phyloP scores from a whole-genome alignment of 2,113 vertebrate species.

The Pycnonotus jocosus region DNA sequence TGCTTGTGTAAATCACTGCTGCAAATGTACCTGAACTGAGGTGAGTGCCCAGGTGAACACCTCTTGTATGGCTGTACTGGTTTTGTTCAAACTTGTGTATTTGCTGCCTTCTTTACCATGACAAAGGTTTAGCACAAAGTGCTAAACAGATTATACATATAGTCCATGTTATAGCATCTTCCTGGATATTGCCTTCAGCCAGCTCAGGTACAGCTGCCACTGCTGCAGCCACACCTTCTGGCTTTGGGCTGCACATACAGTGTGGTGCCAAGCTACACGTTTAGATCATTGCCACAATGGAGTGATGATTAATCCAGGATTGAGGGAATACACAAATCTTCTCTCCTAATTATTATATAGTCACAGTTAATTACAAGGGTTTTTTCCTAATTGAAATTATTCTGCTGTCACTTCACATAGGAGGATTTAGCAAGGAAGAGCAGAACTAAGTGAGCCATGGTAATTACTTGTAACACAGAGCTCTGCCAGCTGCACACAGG shows the following conservation, averaged over 20 bases:
- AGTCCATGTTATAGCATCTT: not conserved
- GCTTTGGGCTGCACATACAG: not conserved
- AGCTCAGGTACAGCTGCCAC: not conserved
- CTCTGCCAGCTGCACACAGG: not conserved
- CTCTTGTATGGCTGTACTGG: not conserved
- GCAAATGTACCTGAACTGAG: not conserved
- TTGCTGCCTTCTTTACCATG: not conserved
- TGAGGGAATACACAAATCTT: conserved; percentile 8
- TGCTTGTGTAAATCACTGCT: not conserved
- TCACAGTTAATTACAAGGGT: not conserved
- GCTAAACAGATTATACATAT: not conserved
- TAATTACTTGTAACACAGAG: not conserved
- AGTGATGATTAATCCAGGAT: conserved; percentile 1
- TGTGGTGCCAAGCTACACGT: not conserved
- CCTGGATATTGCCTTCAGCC: not conserved
- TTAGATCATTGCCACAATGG: not conserved
- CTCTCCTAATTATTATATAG: conserved; percentile 18
- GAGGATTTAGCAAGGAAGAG: not conserved
- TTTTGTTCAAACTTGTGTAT: not conserved
- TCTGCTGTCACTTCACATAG: not conserved
- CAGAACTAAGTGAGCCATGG: not conserved
- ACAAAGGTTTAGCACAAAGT: not conserved
- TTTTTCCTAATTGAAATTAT: conserved; percentile 2
- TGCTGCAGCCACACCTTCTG: conserved; percentile 24
- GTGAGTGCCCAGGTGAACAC: not conserved